Base-by-base conservation (phyloP, 2,888 invertebrate genomes). In the Autographa gamma region DNA sequence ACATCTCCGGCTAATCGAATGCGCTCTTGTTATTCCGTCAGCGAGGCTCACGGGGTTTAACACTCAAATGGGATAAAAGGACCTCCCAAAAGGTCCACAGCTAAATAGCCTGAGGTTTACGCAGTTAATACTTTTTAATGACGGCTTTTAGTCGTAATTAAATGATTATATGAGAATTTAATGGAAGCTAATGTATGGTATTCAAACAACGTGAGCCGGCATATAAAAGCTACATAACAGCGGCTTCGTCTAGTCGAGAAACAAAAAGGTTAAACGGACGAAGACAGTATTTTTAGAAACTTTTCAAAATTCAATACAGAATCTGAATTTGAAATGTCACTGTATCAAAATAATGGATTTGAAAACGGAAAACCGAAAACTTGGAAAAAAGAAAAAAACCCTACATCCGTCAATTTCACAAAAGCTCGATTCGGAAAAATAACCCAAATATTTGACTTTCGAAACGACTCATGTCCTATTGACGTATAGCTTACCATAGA, bases 1-100 rank as follows among this genome's bases (percentile, higher is more conserved):
- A n/a, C 60, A 63, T 69, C 60, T 64, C 54, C 64, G 41, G 52
- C 52, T 16, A 87, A 88, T 87, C 88, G 86, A 88, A 86, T 85
- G 74, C 73, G 72, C 79, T 69, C 77, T 41, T 73, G 74, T 77
- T 74, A 77, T 82, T 80, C 73, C 77, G 82, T 81, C 70, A 76
- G 69, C 7, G 18, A 19, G 63, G 68, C 41, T 54, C 63, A 18
- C 25, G 60, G 54, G 63, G n/a, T 60, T 64, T 60, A 69, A 52
- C 63, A 69, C 63, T 41, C 60, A 64, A 69, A 60, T 52, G 63
- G 54, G 38, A 48, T 65, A 19, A 54, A 58, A 34, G 41, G 19
- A 31, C 34, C 16, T 31, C 34, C 32, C 60, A 18, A 14, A 38
- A 48, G 59, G 41, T 60, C 41, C 18, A 8, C 13, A 32, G 14